Evolutionary conservation across 2,888 invertebrate species (phyloP), one percentile per base, ranked within the genome.

Genomic region (Athetis lepigone): DNA sequence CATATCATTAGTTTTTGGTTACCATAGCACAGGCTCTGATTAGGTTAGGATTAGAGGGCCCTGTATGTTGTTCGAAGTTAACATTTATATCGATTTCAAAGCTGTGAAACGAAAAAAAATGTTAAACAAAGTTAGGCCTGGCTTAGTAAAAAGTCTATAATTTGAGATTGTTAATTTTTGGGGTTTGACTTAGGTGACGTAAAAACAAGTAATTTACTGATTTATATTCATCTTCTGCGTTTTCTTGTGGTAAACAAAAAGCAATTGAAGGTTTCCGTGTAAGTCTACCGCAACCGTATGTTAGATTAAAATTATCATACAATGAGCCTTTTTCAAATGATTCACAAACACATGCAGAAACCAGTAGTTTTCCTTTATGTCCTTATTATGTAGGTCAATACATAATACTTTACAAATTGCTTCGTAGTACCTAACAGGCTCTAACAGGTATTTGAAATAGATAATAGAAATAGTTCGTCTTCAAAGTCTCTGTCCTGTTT

Each of bases 391-490:
- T 49, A 49, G 49, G 72, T 47, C 18, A 57, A 19, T 21, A 46
- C 13, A 40, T 65, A 13, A 70, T 16, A 25, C 37, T 33, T 33
- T 13, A 18, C 11, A 29, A 29, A 29, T 27, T 36, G 42, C 11
- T 29, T 39, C 19, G 39, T 37, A 43, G 43, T 36, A 42, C 29
- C 25, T n/a, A n/a, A n/a, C n/a, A n/a, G n/a, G n/a, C n/a, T n/a
- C n/a, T n/a, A n/a, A 42, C 9, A 46, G 39, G 63, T 57, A 62
- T 56, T 75, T 58, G 46, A 49, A 45, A 56, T 39, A 73, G 66
- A 66, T 76, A 71, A n/a, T n/a, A 66, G 21, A 25, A 65, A 46
- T 42, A 39, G 9, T 40, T 29, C n/a, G 29, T 25, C 25, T 19
- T 36, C 40, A 72, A 58, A 47, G 52, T 39, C 71, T 59, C 33